Conservation (phyloP, 64 coral and sea anemone species). For the Anthopleura sola region DNA sequence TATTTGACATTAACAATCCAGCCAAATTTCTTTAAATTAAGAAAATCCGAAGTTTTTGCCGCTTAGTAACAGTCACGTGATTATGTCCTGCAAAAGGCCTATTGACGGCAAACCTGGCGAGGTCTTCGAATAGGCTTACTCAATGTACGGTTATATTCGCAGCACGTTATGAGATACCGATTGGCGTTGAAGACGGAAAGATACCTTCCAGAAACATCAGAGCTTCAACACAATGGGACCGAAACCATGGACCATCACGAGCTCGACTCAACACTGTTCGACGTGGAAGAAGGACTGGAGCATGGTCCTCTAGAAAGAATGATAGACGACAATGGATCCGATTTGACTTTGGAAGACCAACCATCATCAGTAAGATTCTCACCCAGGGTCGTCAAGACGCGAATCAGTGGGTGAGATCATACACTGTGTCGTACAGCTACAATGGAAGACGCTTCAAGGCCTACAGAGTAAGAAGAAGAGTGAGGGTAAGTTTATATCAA, state of each 20-base stretch:
- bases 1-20: too few species aligned
- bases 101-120: too few species aligned
- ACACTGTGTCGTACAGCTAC: constrained; percentile 73
- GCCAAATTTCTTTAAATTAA: too few species aligned
- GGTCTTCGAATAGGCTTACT: not conserved
- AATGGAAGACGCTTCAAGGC: constrained; percentile 50
- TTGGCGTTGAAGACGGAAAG: constrained; percentile 76
- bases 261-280: constrained; percentile 51
- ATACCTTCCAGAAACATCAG: constrained; percentile 58
- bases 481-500: constrained; percentile 11
- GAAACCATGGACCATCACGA: constrained; percentile 67
- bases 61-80: too few species aligned
- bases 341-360: constrained; percentile 43
- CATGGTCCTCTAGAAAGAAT: constrained; percentile 52
- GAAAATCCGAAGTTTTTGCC: too few species aligned
- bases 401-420: constrained; percentile 80
- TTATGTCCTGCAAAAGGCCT: too few species aligned
- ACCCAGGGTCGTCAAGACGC: constrained; percentile 64
- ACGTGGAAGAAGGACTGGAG: constrained; percentile 38
- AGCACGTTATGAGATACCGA: constrained; percentile 9
- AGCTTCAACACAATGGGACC: constrained; percentile 60
- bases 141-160: not conserved
- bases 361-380: constrained; percentile 43
- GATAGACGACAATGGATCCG: constrained; percentile 75
- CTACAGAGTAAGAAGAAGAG: constrained; percentile 47